phyloP scores from a whole-genome alignment of 2,888 invertebrate genomes.

The Acleris sparsana region DNA sequence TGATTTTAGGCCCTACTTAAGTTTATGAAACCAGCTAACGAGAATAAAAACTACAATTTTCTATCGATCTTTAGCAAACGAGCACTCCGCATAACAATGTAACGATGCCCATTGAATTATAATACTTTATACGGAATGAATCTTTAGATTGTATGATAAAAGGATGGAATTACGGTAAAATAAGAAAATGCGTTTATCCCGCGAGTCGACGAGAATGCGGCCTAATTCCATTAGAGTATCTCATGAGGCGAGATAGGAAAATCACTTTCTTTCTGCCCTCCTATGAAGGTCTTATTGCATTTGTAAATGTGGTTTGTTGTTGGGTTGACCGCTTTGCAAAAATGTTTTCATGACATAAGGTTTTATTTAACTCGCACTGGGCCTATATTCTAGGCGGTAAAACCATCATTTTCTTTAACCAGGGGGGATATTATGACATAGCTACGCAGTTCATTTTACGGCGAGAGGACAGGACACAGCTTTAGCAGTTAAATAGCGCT shows the following conservation, averaged over 20 bases:
- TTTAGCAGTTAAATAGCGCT: too few relatives aligned
- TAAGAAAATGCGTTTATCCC: conserved; percentile 33
- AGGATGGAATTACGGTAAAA: conserved; percentile 19
- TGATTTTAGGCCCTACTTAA: conserved; percentile 6
- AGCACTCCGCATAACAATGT: conserved; percentile 23
- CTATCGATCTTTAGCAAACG: conserved; percentile 26
- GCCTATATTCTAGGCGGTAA: too few relatives aligned
- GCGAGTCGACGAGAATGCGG: conserved; percentile 8
- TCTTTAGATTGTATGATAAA: conserved; percentile 14
- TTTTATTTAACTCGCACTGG: too few relatives aligned
- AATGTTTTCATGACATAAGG: too few relatives aligned
- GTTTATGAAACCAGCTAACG: conserved; percentile 18
- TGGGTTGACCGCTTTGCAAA: too few relatives aligned
- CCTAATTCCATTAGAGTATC: conserved; percentile 32
- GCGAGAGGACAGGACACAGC: too few relatives aligned
- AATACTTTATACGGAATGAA: conserved; percentile 16
- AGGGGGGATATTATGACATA: too few relatives aligned
- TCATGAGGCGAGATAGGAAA: conserved; percentile 21
- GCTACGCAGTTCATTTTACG: too few relatives aligned
- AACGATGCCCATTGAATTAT: conserved; percentile 12
- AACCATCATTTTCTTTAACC: too few relatives aligned
- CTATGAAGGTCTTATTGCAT: conserved; percentile 12
- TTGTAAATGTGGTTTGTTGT: neutral
- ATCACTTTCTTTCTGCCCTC: conserved; percentile 2
- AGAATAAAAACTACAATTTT: conserved; percentile 24